Evolutionary conservation across 2,113 vertebrate genomes (phyloP), one percentile per base, ranked within the genome.

Genomic region (Actenoides hombroni): DNA sequence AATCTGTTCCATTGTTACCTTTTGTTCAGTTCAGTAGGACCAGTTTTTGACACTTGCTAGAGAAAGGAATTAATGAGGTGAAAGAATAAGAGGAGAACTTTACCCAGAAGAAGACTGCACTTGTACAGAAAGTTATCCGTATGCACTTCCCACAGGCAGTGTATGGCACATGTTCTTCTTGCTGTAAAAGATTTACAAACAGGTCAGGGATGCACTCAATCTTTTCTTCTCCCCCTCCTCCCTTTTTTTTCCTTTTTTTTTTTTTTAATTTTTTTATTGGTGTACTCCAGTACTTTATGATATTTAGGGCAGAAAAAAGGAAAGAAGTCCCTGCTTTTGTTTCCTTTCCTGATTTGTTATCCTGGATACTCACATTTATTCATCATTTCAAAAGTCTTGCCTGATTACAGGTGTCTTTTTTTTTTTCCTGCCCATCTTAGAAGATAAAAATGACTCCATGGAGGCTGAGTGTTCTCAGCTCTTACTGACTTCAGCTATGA

Each of bases 101-200:
- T 99, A 99, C 99, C 99, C 99, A 99, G 97, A 99, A 99, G 16
- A 99, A 74, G 77, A 99, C 99, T 6, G 99, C 99, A n/a, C 98
- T 98, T 5, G 99, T 97, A 93, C 99, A 99, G 54, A 99, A 97
- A 9, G 98, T 96, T 69, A 99, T 67, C n/a, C 99, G 97, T 60
- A 99, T 8, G 26, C 99, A 99, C 88, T 98, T 99, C 92, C 98
- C 99, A 87, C 98, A 99, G 49, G 97, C 14, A 33, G 98, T 98
- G 61, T 98, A 99, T 2, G 99, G 99, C 61, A 99, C 98, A 1
- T 97, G 97, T 85, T 99, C 99, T 96, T 98, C 98, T 83, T 98
- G 95, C 99, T 99, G 88, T 70, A 94, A 90, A 92, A 94, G 42
- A 88, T 88, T 73, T 68, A 86, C 49, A 63, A 95, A 78, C 29